A percentile compares a stretch with the other conserved stretches of the same genome.
These are phyloP conservation scores for Sylvilagus floridanus DNA, from an alignment of 2,797 vertebrate genomes.

Conservation along the genomic window DNA sequence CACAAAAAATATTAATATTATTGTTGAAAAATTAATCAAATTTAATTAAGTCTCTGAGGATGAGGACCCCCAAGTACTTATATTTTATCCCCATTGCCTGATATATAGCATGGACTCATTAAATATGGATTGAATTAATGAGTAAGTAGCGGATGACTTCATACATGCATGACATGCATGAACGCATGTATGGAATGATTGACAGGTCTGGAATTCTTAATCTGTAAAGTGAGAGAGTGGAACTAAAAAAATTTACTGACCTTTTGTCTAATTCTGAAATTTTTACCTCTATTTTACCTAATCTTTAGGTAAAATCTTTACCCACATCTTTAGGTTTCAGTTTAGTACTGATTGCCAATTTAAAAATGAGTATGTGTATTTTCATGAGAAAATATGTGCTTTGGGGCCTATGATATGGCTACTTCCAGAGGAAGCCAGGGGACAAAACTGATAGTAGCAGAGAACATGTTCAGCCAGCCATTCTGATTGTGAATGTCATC, in stretches of 20 bases:
- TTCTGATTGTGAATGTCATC: constrained; percentile 66
- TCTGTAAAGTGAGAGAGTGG: not conserved
- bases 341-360: not conserved
- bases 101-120: not conserved
- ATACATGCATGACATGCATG: not conserved
- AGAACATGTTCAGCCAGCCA: not conserved
- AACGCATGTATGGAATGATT: not conserved
- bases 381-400: not conserved
- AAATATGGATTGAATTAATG: not conserved
- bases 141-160: not conserved
- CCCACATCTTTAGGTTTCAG: not conserved
- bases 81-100: not conserved
- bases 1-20: not conserved
- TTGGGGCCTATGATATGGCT: not conserved
- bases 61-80: not conserved
- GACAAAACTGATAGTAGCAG: not conserved
- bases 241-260: not conserved
- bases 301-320: not conserved
- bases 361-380: not conserved
- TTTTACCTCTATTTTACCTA: not conserved
- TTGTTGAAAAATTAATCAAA: constrained; percentile 11
- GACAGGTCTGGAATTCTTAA: not conserved
- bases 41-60: not conserved
- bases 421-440: not conserved
- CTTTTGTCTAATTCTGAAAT: constrained; percentile 35